Evolutionary conservation across 2,888 invertebrate genomes (phyloP).

Genomic region (Thymelicus lineola): DNA sequence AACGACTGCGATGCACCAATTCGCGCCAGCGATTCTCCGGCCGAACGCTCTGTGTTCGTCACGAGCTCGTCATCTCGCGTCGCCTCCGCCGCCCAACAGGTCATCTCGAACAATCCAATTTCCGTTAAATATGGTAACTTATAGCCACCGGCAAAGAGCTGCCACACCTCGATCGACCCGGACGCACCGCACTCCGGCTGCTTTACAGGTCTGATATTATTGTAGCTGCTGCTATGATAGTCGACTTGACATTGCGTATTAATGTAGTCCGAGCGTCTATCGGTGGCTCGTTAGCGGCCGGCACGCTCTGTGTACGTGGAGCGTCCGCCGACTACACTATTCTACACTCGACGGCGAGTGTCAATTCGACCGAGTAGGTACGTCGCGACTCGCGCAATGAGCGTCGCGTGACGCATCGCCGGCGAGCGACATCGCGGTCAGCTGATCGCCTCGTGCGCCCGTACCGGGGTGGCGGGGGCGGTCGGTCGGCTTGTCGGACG

Average conservation of each 20-base stretch:
- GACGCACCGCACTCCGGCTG: background rate
- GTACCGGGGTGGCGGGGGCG: conserved; percentile 42
- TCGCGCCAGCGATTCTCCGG: conserved; percentile 41
- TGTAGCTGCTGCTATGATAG: background rate
- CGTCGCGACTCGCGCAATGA: conserved; percentile 57
- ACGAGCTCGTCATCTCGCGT: conserved; percentile 22
- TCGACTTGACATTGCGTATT: conserved; percentile 3
- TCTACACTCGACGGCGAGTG: background rate
- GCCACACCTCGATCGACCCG: background rate
- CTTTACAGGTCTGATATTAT: background rate
- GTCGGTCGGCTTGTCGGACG: conserved; percentile 50
- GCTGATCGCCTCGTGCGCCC: conserved; percentile 72
- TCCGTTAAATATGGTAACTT: conserved; percentile 40
- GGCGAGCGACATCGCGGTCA: conserved; percentile 66
- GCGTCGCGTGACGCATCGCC: conserved; percentile 66
- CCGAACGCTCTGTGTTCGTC: conserved; percentile 26
- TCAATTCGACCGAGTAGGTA: conserved; percentile 13
- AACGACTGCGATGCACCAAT: conserved; percentile 31
- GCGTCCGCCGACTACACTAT: background rate
- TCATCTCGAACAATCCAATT: conserved; percentile 39
- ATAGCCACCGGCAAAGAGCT: background rate
- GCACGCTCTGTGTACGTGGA: conserved; percentile 30
- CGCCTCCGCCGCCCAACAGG: conserved; percentile 25
- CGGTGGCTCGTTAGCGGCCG: background rate
- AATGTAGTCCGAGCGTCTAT: background rate